Evolutionary conservation across 1,140 invertebrate species (phyloP).

Genomic region (Lepidostoma basale): DNA sequence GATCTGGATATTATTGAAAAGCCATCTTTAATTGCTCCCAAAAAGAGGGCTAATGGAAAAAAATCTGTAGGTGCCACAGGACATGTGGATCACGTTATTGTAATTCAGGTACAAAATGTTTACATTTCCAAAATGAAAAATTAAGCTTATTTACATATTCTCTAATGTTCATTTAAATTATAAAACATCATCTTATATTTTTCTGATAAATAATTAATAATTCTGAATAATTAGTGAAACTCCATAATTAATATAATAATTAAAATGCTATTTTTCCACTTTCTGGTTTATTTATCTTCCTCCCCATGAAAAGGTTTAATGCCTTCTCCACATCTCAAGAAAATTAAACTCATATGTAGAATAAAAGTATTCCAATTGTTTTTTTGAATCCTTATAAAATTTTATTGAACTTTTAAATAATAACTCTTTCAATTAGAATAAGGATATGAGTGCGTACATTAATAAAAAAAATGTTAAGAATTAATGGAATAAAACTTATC

Average conservation of each 20-base stretch:
- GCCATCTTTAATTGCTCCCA: constrained; percentile 64
- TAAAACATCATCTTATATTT: neutral
- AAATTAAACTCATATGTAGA: no score
- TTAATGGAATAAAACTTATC: neutral
- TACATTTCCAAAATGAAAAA: neutral
- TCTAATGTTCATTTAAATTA: neutral
- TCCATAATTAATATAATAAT: no score
- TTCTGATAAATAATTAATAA: neutral
- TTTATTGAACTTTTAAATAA: no score
- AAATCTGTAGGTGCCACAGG: constrained; percentile 57
- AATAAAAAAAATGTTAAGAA: neutral
- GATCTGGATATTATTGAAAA: constrained; percentile 60
- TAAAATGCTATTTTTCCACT: no score
- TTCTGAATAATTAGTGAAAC: no score
- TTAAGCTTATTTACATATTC: neutral
- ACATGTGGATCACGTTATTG: constrained; percentile 67
- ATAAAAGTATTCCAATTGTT: no score
- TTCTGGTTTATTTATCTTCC: no score
- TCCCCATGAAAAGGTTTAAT: no score
- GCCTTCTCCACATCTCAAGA: no score
- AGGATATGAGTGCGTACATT: neutral
- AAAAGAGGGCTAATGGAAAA: constrained; percentile 64
- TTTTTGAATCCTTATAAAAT: no score
- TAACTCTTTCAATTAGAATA: neutral
- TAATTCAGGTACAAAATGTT: constrained; percentile 58